These are phyloP conservation scores for Zeuzera pyrina DNA, from an alignment of 2,888 invertebrate species.

Conservation along the genomic window DNA sequence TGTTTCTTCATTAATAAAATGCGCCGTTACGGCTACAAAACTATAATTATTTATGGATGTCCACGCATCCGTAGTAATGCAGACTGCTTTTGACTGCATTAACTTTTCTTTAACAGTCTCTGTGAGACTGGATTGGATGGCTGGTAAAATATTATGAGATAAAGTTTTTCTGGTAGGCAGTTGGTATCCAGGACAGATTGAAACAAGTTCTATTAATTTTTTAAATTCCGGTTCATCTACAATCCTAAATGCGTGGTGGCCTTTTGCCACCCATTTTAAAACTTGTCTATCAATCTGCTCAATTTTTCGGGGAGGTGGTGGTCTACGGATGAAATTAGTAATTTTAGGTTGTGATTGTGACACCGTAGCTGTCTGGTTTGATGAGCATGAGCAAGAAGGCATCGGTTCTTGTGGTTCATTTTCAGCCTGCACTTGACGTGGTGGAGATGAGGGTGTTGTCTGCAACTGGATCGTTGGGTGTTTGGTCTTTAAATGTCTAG, in stretches of 20 bases:
- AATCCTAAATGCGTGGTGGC: slow-evolving; percentile 1
- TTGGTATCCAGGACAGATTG: no score
- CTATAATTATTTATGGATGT: no score
- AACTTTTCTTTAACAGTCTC: no score
- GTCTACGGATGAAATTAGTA: not conserved
- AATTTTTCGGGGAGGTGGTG: not conserved
- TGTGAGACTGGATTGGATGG: no score
- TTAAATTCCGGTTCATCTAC: not conserved
- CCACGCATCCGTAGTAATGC: no score
- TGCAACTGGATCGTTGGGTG: not conserved
- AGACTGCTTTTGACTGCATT: no score
- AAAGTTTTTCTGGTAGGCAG: no score
- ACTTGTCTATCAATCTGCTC: not conserved
- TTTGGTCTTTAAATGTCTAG: not conserved
- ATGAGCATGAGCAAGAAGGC: not conserved
- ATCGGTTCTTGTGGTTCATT: not conserved
- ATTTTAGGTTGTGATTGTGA: not conserved
- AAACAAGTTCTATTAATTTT: no score
- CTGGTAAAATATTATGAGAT: no score
- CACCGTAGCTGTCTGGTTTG: slow-evolving; percentile 1
- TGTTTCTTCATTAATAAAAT: no score
- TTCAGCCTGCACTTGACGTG: not conserved
- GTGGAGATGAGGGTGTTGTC: not conserved
- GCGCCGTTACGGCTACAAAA: no score
- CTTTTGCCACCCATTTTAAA: not conserved